Conservation (phyloP, 2,888 invertebrate species). For the Papilio gigon region DNA sequence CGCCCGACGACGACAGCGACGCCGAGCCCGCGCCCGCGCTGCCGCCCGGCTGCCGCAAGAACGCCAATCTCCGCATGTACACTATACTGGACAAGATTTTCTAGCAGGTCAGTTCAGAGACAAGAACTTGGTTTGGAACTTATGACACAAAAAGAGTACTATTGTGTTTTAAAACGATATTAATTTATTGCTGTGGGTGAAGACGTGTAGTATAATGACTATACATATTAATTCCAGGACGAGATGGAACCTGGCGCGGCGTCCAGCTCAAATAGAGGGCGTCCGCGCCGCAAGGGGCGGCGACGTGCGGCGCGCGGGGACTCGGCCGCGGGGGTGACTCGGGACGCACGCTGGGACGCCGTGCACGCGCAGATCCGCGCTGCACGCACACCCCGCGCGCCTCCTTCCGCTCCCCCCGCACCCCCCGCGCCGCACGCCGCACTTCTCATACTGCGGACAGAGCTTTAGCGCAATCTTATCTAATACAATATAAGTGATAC, state of each 20-base stretch:
- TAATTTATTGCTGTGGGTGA: too few relatives aligned
- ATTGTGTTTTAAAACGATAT: too few relatives aligned
- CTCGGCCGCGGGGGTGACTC: constrained; percentile 45
- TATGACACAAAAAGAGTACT: too few relatives aligned
- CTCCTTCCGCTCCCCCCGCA: constrained; percentile 52
- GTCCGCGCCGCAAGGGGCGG: constrained; percentile 36
- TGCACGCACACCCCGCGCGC: constrained; percentile 46
- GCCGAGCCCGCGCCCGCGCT: constrained; percentile 51
- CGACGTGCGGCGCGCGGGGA: constrained; percentile 26
- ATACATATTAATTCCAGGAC: constrained; percentile 17
- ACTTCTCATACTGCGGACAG: constrained; percentile 68
- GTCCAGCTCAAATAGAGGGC: constrained; percentile 40
- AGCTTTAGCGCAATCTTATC: constrained; percentile 51
- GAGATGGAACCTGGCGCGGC: constrained; percentile 40
- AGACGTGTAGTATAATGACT: not conserved
- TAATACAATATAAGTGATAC: constrained; percentile 15
- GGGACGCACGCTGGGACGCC: constrained; percentile 67
- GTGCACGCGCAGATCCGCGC: constrained; percentile 71
- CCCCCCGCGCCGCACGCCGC: constrained; percentile 50
- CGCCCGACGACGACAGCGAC: constrained; percentile 49
- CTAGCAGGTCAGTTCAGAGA: constrained; percentile 67
- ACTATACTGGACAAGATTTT: constrained; percentile 79
- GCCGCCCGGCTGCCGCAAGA: constrained; percentile 72
- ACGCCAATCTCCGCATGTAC: constrained; percentile 78
- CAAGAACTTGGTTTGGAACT: too few relatives aligned